Conservation (phyloP, 2,113 vertebrate species). For the Centropus unirufus region DNA sequence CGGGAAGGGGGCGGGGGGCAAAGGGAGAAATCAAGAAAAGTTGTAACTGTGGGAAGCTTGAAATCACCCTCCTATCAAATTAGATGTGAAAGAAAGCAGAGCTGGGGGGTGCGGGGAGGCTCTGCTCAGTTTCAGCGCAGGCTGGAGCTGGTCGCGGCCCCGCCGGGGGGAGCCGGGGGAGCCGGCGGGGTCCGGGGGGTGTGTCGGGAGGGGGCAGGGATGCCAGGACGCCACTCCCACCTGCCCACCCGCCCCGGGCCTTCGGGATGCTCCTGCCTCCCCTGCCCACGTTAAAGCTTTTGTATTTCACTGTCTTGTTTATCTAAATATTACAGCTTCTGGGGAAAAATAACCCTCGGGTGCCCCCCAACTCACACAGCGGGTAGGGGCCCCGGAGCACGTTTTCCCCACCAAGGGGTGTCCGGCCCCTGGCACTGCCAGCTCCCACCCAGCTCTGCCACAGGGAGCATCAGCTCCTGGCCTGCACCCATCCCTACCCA, state of each 20-base stretch:
- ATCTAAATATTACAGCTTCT: not conserved
- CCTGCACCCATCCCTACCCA: not conserved
- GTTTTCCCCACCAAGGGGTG: not conserved
- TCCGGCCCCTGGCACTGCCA: not conserved
- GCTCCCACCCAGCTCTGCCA: not conserved
- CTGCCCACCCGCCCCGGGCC: not conserved
- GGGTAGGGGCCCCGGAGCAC: not conserved
- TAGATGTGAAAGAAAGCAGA: conserved; percentile 64
- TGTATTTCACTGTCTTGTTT: no score
- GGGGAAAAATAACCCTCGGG: not conserved
- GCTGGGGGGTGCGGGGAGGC: conserved; percentile 27
- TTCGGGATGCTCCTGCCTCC: not conserved
- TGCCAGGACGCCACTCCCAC: not conserved
- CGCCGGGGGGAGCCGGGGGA: not conserved
- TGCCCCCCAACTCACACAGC: no score
- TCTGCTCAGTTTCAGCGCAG: conserved; percentile 51
- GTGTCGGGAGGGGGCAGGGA: no score
- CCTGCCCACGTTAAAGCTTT: not conserved
- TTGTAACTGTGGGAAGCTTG: conserved; percentile 53
- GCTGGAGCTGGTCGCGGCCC: conserved; percentile 4
- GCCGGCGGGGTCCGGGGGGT: not conserved
- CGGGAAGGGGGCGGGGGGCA: not conserved
- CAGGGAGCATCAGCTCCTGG: not conserved
- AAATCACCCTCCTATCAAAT: conserved; percentile 59
- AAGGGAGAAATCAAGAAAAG: conserved; percentile 56